Conservation (phyloP, 2,888 invertebrate genomes). For the Ischnus inquisitorius region DNA sequence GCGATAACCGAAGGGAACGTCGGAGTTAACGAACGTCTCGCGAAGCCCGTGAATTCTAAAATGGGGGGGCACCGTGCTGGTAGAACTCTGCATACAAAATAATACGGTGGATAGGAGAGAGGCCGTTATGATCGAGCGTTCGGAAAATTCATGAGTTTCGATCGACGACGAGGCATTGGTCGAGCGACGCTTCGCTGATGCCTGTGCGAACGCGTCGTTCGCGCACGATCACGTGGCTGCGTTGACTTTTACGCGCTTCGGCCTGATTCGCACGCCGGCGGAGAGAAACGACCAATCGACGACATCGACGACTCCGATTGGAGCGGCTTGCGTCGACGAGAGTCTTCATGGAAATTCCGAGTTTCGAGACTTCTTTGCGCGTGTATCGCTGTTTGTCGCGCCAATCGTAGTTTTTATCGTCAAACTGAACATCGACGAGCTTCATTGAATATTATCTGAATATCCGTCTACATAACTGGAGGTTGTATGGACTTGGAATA, state of each 20-base stretch:
- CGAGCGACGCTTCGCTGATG: not conserved
- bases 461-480: no score
- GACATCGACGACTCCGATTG: not conserved
- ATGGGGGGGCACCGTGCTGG: slow-evolving; percentile 54
- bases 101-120: slow-evolving; percentile 10
- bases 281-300: not conserved
- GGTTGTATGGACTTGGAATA: no score
- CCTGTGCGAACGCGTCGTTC: slow-evolving; percentile 17
- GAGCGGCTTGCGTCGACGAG: not conserved
- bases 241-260: not conserved
- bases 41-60: slow-evolving; percentile 63
- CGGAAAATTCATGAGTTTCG: not conserved
- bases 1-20: slow-evolving; percentile 33
- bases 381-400: no score
- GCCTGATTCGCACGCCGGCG: not conserved
- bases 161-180: not conserved
- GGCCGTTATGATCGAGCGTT: slow-evolving; percentile 25
- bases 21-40: slow-evolving; percentile 55
- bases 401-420: not conserved
- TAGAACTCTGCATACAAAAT: slow-evolving; percentile 3
- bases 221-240: slow-evolving; percentile 26
- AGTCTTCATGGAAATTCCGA: not conserved
- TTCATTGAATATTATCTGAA: no score
- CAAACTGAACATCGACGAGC: not conserved
- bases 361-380: not conserved